Evolutionary conservation across 53 echinoderm and acorn worm genomes (phyloP), one percentile per base, ranked within the genome.

Genomic region (Echinarachnius parma): DNA sequence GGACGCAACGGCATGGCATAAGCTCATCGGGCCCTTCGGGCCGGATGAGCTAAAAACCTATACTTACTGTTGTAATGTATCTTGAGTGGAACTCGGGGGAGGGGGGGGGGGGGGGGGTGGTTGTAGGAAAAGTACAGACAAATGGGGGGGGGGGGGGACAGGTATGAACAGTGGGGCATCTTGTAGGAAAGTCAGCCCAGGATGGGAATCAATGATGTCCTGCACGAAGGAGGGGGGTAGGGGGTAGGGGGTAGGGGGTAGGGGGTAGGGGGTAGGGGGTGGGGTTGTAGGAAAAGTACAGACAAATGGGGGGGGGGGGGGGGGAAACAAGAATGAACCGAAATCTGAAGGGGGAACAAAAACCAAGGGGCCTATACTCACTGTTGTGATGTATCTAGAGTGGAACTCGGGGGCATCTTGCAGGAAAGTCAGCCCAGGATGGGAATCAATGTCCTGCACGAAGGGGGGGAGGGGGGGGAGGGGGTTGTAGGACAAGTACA

Each of bases 171-270:
- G 23, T 34, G 94, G 94, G 7, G 94, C 89, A 66, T 94, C 94
- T 36, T 87, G 81, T 22, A 94, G 76, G 77, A 94, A 94, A 0
- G 86, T 78, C 9, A 94, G 59, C 0, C 94, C 94, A 9, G 94
- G 87, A 57, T 94, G 94, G 32, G 81, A 75, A 61, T 94, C 76
- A 7, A 94, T 90, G 28, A 94, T 87, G 65, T 94, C 94, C 94
- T 94, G 56, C 27, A 96, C 66, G 42, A 42, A 9, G 42, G 14
- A 9, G 42, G 14, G 8, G 14, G 14, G n/a, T 27, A 56, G 28
- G 0, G 0, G n/a, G 15, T 1, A 16, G 4, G 28, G 30, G 1
- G 16, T 9, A 53, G 14, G 13, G 26, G 28, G 53, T 25, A 10
- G 29, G 9, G n/a, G 46, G 56, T 21, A 23, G 50, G 50, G 13